Evolutionary conservation across 1,140 invertebrate genomes (phyloP).

Genomic region (Papilio aristodemus): DNA sequence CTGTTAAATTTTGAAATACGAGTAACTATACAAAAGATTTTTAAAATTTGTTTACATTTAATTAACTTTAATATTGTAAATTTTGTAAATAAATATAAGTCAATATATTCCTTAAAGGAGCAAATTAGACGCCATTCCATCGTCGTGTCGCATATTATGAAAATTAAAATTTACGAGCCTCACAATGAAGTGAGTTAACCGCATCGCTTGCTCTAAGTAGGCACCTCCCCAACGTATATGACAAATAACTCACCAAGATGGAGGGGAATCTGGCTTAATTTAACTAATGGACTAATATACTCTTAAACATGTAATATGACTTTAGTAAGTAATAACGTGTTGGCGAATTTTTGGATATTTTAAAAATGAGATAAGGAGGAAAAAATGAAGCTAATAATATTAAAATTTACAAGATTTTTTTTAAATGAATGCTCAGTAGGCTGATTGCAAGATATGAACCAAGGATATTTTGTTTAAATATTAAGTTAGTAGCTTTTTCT

Average conservation of each 20-base stretch:
- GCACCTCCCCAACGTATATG: constrained; percentile 60
- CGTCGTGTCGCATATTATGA: constrained; percentile 53
- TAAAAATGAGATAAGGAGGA: too few species aligned
- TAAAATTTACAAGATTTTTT: too few species aligned
- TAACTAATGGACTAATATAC: constrained; percentile 73
- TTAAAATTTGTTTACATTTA: too few species aligned
- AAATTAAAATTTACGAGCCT: constrained; percentile 69
- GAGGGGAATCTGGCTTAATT: constrained; percentile 75
- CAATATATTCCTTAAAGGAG: neutral
- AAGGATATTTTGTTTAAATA: too few species aligned
- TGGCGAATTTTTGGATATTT: neutral
- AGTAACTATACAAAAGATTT: too few species aligned
- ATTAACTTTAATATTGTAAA: too few species aligned
- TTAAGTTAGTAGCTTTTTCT: too few species aligned
- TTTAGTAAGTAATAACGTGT: neutral
- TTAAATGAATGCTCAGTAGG: too few species aligned
- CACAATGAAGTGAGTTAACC: constrained; percentile 74
- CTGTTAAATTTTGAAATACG: too few species aligned
- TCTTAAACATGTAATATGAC: constrained; percentile 32
- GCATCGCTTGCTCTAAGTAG: constrained; percentile 59
- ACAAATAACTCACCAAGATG: constrained; percentile 68
- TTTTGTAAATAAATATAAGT: too few species aligned
- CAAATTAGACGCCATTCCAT: constrained; percentile 44
- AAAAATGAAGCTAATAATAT: too few species aligned
- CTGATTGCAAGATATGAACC: too few species aligned